Conservation (phyloP, 2,888 invertebrate genomes). For the Pterostichus niger region DNA sequence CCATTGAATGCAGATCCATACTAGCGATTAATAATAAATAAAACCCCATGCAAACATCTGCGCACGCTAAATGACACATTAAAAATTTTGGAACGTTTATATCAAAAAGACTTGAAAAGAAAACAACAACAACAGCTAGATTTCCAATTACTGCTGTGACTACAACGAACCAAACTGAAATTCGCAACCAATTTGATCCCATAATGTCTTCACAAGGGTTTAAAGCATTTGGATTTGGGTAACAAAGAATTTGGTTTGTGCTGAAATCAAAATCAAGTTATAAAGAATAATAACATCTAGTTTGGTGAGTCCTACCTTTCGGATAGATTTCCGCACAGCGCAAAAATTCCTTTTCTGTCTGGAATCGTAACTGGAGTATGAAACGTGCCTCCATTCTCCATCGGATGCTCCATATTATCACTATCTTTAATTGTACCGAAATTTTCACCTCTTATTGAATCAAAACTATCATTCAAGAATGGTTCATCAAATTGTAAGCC, state of each 20-base stretch:
- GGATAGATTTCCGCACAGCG: constrained; percentile 80
- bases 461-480: constrained; percentile 21
- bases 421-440: constrained; percentile 32
- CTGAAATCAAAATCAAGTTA: constrained; percentile 9
- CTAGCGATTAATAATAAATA: constrained; percentile 91
- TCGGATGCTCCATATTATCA: constrained; percentile 9
- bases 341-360: constrained; percentile 76
- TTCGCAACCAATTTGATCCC: constrained; percentile 88
- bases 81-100: constrained; percentile 84
- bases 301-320: constrained; percentile 72
- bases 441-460: neutral
- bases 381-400: constrained; percentile 74
- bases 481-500: constrained; percentile 60
- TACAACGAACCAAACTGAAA: constrained; percentile 93
- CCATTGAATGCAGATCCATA: constrained; percentile 90
- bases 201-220: constrained; percentile 95
- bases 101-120: constrained; percentile 82
- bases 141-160: constrained; percentile 91
- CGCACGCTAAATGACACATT: constrained; percentile 91
- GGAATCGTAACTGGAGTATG: constrained; percentile 78
- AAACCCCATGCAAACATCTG: constrained; percentile 92
- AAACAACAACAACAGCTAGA: constrained; percentile 88
- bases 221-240: constrained; percentile 87
- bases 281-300: too few relatives aligned
- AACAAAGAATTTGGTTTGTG: constrained; percentile 80